These are phyloP conservation scores for Acromyrmex echinatior DNA, from an alignment of 1,140 invertebrate genomes.

Conservation along the genomic window DNA sequence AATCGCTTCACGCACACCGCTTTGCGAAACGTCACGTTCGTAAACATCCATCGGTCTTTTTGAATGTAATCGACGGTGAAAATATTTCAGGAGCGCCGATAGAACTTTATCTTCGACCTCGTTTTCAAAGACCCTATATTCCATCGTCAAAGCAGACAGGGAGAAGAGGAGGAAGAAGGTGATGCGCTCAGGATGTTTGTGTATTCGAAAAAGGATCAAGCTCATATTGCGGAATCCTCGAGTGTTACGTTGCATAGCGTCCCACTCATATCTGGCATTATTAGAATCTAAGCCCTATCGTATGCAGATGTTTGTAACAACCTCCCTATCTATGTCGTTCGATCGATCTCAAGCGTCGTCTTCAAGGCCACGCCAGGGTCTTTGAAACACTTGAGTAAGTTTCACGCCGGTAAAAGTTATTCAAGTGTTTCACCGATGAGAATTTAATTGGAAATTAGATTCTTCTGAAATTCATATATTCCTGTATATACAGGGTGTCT, in stretches of 20 bases:
- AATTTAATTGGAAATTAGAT: background rate
- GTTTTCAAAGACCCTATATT: constrained; percentile 63
- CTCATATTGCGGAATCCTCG: constrained; percentile 69
- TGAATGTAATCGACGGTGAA: constrained; percentile 63
- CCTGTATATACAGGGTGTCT: too few species aligned
- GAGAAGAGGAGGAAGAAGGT: constrained; percentile 39
- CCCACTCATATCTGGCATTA: constrained; percentile 74
- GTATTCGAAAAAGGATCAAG: constrained; percentile 59
- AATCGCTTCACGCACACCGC: constrained; percentile 43
- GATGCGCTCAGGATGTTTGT: constrained; percentile 16
- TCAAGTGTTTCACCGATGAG: background rate
- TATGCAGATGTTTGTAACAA: constrained; percentile 3
- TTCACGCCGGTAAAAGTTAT: background rate
- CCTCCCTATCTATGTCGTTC: constrained; percentile 31
- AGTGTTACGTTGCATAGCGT: constrained; percentile 54
- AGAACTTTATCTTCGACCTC: constrained; percentile 75
- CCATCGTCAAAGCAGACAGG: constrained; percentile 13
- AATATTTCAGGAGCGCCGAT: constrained; percentile 75
- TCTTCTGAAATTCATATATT: background rate
- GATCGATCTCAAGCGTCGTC: constrained; percentile 48
- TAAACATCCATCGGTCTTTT: constrained; percentile 60
- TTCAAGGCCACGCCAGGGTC: constrained; percentile 13
- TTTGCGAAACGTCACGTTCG: constrained; percentile 48
- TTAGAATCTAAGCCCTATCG: constrained; percentile 73
- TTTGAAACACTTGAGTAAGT: background rate